These are phyloP conservation scores for Peucedramus taeniatus DNA, from an alignment of 2,113 vertebrate species.

Conservation along the genomic window DNA sequence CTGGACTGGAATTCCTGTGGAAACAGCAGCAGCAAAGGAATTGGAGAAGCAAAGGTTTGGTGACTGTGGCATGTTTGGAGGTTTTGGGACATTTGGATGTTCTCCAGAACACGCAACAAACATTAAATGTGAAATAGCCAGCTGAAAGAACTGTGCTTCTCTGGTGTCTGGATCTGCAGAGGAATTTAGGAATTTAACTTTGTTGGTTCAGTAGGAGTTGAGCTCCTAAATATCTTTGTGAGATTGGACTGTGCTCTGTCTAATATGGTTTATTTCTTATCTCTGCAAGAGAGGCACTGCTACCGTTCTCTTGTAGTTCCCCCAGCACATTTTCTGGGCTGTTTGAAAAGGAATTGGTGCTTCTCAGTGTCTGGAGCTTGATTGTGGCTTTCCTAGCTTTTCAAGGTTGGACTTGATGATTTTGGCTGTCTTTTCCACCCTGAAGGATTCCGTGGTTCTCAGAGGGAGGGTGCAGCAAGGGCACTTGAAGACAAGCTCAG, in stretches of 20 bases:
- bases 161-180: background rate
- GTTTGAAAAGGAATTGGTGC: background rate
- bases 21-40: fast-evolving
- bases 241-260: background rate
- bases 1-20: background rate
- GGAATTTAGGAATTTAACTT: background rate
- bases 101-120: background rate
- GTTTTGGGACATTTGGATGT: background rate
- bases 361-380: background rate
- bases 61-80: background rate
- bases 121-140: background rate
- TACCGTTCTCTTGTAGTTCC: background rate
- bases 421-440: background rate
- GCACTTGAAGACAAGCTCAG: background rate
- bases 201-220: background rate
- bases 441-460: background rate
- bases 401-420: background rate
- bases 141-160: background rate
- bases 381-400: background rate
- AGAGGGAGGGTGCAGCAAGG: background rate
- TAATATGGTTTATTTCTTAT: background rate
- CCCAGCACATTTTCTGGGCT: background rate
- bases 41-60: background rate
- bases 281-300: background rate
- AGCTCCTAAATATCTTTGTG: background rate